Base-by-base conservation (phyloP, 2,888 invertebrate genomes). In the Bursaphelenchus okinawaensis region DNA sequence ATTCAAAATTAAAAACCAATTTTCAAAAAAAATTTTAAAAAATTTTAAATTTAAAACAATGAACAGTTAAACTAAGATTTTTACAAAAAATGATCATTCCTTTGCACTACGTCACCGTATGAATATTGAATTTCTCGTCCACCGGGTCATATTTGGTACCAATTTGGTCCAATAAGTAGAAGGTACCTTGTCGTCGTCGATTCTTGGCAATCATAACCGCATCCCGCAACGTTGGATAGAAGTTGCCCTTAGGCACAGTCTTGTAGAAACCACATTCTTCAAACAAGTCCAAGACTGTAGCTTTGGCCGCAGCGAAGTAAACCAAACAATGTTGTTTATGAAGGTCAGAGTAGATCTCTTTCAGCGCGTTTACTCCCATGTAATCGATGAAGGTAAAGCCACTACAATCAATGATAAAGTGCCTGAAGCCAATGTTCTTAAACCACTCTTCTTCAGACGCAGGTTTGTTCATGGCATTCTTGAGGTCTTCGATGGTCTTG, bases 251-350 rank as follows among this genome's bases (percentile, higher is more conserved):
- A 4, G 77, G 72, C n/a, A 82, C 78, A 55, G 70, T 74, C 26
- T 73, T 58, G 63, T 75, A 80, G 67, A 81, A 79, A 8, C 78
- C 75, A 52, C 73, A 74, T 58, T 68, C 70, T 27, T 77, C 76
- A 65, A 81, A 81, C 66, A 79, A 61, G 28, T 81, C 81, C 9
- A 81, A 65, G 1, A 81, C 79, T 0, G 78, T 74, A 0, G 81
- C 81, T 70, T 81, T 81, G 8, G 82, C 76, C 8, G 77, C 77
- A 0, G 82, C 81, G 66, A 81, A 81, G 64, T 82, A 82, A 9
- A 81, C 75, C n/a, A 74, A 66, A n/a, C 81, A 73, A 22, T 75
- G 69, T 24, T 74, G 62, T 20, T 55, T 55, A 16, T 63, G 58
- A 62, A 69, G 70, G 58, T 69, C 69, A 23, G 40, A 62, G 57